phyloP scores from a whole-genome alignment of 2,888 invertebrate genomes.

The Maniola hyperantus region DNA sequence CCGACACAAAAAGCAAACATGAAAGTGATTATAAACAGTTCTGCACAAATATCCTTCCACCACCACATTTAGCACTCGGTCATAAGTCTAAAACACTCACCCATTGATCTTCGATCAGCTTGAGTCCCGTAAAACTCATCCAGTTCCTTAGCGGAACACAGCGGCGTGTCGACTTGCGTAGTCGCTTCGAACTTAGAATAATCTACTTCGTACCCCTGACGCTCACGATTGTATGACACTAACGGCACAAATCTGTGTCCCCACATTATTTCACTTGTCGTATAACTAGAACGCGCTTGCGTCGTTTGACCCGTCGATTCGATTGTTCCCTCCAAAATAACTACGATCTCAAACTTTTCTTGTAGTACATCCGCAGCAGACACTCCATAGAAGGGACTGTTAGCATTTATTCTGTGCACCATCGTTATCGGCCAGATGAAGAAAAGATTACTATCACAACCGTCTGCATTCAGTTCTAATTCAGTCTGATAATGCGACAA shows the following conservation, averaged over 20 bases:
- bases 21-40: constrained; percentile 18
- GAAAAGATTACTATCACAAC: constrained; percentile 91
- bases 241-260: constrained; percentile 90
- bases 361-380: constrained; percentile 91
- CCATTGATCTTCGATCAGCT: constrained; percentile 80
- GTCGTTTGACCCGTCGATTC: constrained; percentile 91
- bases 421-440: constrained; percentile 97
- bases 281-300: constrained; percentile 89
- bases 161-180: constrained; percentile 89
- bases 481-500: constrained; percentile 92
- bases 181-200: constrained; percentile 92
- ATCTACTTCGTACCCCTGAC: constrained; percentile 90
- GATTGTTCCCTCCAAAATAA: constrained; percentile 91
- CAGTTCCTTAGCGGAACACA: constrained; percentile 87
- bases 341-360: constrained; percentile 91
- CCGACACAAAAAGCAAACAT: constrained; percentile 35
- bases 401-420: constrained; percentile 91
- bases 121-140: constrained; percentile 85
- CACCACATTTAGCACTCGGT: constrained; percentile 47
- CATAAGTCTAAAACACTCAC: constrained; percentile 64
- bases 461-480: constrained; percentile 86
- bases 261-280: constrained; percentile 91
- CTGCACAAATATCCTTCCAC: constrained; percentile 27
- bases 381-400: constrained; percentile 92
- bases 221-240: constrained; percentile 88